A percentile compares a stretch with the other conserved stretches of the same genome.
Conservation (phyloP, 2,888 invertebrate genomes). For the Caenorhabditis angaria region DNA sequence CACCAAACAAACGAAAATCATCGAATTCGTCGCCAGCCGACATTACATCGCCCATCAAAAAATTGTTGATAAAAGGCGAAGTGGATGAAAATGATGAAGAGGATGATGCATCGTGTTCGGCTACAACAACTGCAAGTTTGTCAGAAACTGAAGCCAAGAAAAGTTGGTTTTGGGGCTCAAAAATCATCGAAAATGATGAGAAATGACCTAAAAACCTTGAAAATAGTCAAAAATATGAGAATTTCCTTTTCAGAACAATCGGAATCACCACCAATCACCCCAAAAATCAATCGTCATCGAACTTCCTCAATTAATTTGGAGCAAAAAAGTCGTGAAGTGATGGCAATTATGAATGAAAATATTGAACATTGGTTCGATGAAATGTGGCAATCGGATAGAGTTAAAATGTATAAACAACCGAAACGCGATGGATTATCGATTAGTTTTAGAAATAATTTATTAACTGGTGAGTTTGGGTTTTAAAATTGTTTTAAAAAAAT, state of each 20-base stretch:
- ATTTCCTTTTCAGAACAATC: not conserved
- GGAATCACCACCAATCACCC: not conserved
- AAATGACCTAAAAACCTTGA: not conserved
- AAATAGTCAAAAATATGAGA: not conserved
- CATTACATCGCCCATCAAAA: too few species aligned
- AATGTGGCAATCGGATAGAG: conserved; percentile 14
- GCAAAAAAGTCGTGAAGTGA: conserved; percentile 18
- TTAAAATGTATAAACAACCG: conserved; percentile 1
- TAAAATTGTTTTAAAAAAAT: not conserved
- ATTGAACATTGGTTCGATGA: conserved; percentile 13
- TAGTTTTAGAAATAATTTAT: conserved; percentile 22
- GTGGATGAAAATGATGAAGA: too few species aligned
- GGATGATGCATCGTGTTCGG: too few species aligned
- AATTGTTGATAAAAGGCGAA: too few species aligned
- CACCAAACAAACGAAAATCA: too few species aligned
- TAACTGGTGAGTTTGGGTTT: conserved; percentile 11
- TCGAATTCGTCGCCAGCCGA: too few species aligned
- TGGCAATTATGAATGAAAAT: conserved; percentile 19
- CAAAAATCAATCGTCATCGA: not conserved
- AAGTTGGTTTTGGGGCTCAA: too few species aligned
- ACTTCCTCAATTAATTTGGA: not conserved
- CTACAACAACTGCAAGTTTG: too few species aligned
- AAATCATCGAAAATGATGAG: not conserved
- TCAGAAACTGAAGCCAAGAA: too few species aligned
- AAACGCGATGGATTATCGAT: conserved; percentile 10